Evolutionary conservation across 2,797 vertebrate species (phyloP), one percentile per base, ranked within the genome.

Genomic region (Hybognathus amarus): DNA sequence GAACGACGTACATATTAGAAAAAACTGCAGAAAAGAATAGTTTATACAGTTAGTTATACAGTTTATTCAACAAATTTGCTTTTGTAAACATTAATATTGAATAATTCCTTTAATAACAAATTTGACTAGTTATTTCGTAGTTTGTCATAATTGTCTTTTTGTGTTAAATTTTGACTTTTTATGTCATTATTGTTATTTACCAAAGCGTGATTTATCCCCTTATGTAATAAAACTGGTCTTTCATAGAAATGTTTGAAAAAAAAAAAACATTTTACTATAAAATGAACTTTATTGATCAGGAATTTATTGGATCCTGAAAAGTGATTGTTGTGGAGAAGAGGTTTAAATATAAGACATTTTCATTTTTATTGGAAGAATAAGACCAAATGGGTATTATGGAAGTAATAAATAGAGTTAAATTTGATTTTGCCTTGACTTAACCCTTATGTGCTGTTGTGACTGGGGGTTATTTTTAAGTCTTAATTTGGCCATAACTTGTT

Each of bases 1-100:
- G 4, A n/a, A 12, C 10, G 0, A 12, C 54, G 3, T 11, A n/a
- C 4, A 0, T n/a, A 12, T 11, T 4, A n/a, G 10, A 56, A n/a
- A 12, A 50, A 56, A 9, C 20, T 54, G 7, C 52, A 54, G 3
- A 22, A 54, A 54, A 54, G 7, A 54, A 54, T 22, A 56, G 4
- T 56, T 1, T 5, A 36, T 33, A 10, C 20, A n/a, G n/a, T n/a
- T 20, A 52, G 18, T 22, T 56, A 54, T 9, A 54, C 52, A 56
- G 20, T 52, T 56, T n/a, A 54, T 52, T 54, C 3, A 54, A 54
- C 3, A 0, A 54, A 56, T 9, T 22, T 22, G 7, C 52, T 54
- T 54, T 54, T 54, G 52, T 22, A 56, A n/a, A 56, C 54, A 20
- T 52, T 52, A 52, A 52, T 20, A 52, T 17, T 50, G 5, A 50